Percentiles rank a stretch among this genome's conserved stretches.
Conservation (phyloP, 2,113 vertebrate genomes). For the Setophaga kirtlandii region DNA sequence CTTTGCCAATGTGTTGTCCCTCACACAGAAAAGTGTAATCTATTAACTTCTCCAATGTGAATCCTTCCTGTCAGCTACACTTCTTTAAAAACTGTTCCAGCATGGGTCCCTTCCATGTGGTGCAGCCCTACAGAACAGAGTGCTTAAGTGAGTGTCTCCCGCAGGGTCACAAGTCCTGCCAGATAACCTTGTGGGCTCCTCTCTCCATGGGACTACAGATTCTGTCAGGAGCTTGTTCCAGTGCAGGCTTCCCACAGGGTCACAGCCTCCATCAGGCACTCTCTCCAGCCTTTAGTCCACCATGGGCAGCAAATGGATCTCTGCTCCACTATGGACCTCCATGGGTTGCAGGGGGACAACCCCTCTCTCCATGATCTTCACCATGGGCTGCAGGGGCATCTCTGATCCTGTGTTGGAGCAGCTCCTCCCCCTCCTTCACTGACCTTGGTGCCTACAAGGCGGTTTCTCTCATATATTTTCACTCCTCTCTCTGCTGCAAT, state of each 20-base stretch:
- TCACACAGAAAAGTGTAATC: not conserved
- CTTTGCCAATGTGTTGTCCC: not conserved
- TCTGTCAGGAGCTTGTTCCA: not conserved
- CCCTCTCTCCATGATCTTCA: not conserved
- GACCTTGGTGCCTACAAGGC: not conserved
- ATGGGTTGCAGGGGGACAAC: not conserved
- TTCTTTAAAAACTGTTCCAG: not conserved
- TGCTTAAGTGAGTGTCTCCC: not conserved
- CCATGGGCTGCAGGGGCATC: too few relatives aligned
- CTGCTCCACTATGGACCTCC: not conserved
- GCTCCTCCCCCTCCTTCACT: not conserved
- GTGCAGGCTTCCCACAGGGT: not conserved
- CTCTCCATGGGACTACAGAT: not conserved
- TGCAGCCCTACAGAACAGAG: not conserved
- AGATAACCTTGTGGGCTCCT: not conserved
- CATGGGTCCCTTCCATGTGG: accelerated
- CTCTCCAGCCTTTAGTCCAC: too few relatives aligned
- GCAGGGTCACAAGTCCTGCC: not conserved
- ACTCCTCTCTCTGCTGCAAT: not conserved
- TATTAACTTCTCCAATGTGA: not conserved
- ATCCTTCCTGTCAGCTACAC: not conserved
- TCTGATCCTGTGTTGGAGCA: too few relatives aligned
- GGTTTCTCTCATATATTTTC: not conserved
- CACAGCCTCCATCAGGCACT: not conserved
- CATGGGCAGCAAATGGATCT: not conserved